Percentiles rank a stretch among this genome's conserved stretches.
Conservation (phyloP, 2,113 vertebrate genomes). For the Rhinoptilus africanus region DNA sequence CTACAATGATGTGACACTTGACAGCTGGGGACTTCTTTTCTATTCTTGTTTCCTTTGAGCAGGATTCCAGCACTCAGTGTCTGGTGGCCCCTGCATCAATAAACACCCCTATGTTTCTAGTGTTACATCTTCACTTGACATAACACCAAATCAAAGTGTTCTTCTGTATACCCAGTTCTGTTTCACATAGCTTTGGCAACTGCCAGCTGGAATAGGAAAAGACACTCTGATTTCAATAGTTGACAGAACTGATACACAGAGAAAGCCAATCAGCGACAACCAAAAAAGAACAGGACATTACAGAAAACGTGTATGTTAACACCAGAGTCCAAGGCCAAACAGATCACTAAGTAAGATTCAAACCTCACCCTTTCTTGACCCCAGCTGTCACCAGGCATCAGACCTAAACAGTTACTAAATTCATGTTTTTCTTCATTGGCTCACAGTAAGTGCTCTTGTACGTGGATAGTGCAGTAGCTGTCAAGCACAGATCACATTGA, state of each 20-base stretch:
- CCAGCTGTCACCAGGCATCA: neutral
- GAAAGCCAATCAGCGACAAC: neutral
- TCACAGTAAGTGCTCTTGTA: neutral
- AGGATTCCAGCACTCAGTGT: neutral
- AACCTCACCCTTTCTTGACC: neutral
- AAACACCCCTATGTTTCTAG: neutral
- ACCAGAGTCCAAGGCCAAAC: neutral
- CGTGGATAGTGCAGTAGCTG: neutral
- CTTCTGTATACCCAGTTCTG: neutral
- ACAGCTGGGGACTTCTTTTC: neutral
- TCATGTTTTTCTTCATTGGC: neutral
- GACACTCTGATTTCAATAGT: neutral
- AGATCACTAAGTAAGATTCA: neutral
- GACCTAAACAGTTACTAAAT: neutral
- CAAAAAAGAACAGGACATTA: neutral
- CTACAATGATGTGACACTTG: neutral
- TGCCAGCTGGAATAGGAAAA: conserved; percentile 27
- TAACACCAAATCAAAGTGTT: neutral
- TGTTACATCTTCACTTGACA: conserved; percentile 16
- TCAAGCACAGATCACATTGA: neutral
- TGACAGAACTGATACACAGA: neutral
- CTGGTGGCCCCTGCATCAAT: neutral
- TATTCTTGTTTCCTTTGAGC: neutral
- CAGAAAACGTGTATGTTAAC: conserved; percentile 7
- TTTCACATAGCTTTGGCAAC: conserved; percentile 19